Percentiles rank a stretch among this genome's conserved stretches.
phyloP scores from a whole-genome alignment of 64 coral and sea anemone genomes.

The Montipora sp. region DNA sequence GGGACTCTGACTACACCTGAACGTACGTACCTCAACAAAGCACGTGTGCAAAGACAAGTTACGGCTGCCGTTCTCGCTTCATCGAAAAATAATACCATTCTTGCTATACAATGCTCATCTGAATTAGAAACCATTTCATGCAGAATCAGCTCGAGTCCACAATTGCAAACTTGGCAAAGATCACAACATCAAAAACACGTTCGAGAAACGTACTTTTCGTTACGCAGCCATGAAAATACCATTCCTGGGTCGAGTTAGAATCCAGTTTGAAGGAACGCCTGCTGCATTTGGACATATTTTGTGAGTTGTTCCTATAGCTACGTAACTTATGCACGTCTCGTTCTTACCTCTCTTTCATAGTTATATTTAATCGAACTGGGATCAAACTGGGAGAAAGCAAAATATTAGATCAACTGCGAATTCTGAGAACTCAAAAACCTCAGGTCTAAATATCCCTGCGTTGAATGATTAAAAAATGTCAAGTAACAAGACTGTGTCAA shows the following conservation, averaged over 20 bases:
- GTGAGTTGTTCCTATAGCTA: background rate
- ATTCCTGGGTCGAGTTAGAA: background rate
- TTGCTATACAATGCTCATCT: conserved; percentile 54
- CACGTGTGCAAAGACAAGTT: conserved; percentile 80
- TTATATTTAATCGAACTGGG: background rate
- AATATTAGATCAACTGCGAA: conserved; percentile 1
- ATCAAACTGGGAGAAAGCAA: background rate
- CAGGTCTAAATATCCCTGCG: background rate
- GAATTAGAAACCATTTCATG: background rate
- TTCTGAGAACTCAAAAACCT: background rate
- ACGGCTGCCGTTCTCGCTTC: conserved; percentile 57
- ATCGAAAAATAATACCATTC: conserved; percentile 80
- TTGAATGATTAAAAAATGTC: background rate
- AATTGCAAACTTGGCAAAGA: background rate
- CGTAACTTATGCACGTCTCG: too few species aligned
- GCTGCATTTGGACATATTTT: background rate
- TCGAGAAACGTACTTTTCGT: background rate
- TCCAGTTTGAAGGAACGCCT: conserved; percentile 1
- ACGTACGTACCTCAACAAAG: conserved; percentile 72
- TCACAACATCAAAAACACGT: background rate
- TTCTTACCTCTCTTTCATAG: background rate
- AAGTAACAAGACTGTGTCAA: background rate
- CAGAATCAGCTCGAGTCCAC: background rate
- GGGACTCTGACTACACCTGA: too few species aligned
- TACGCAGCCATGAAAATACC: too few species aligned